A percentile compares a stretch with the other conserved stretches of the same genome.
Evolutionary conservation across 2,888 invertebrate species (phyloP).

Genomic region (Frankliniella fusca): DNA sequence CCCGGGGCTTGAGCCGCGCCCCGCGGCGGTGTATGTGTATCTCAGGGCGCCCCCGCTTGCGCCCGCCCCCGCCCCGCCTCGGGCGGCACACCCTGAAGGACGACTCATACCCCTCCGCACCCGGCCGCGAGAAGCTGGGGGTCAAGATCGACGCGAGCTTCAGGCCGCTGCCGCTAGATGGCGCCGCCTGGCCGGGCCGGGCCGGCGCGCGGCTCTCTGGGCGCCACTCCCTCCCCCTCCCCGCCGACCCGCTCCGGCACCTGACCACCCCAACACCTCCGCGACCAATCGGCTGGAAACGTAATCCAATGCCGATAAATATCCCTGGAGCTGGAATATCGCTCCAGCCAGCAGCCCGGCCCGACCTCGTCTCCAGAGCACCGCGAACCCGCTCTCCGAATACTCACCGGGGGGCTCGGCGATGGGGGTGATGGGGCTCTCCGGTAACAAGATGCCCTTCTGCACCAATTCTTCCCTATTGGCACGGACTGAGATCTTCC

Average conservation of each 20-base stretch:
- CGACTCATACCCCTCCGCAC: neutral
- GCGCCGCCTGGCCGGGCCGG: neutral
- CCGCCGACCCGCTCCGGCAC: too few species aligned
- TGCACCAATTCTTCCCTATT: conserved; percentile 95
- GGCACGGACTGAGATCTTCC: conserved; percentile 97
- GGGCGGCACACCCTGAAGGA: neutral
- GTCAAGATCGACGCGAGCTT: conserved; percentile 18
- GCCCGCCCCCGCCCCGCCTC: neutral
- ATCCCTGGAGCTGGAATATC: too few species aligned
- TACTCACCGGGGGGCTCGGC: conserved; percentile 70
- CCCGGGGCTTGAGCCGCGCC: neutral
- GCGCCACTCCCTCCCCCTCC: neutral
- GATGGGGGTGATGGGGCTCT: conserved; percentile 79
- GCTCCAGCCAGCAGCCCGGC: too few species aligned
- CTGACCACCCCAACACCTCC: too few species aligned
- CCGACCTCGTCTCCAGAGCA: too few species aligned
- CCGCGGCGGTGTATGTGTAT: too few species aligned
- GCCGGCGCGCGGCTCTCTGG: conserved; percentile 17
- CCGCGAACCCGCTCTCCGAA: neutral
- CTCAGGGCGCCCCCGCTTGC: neutral
- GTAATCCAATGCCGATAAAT: too few species aligned
- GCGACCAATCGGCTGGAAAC: too few species aligned
- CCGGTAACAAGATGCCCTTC: conserved; percentile 89
- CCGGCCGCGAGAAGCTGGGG: neutral
- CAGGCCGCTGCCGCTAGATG: conserved; percentile 28